phyloP scores from a whole-genome alignment of 2,113 vertebrate species.

The Felis catus region DNA sequence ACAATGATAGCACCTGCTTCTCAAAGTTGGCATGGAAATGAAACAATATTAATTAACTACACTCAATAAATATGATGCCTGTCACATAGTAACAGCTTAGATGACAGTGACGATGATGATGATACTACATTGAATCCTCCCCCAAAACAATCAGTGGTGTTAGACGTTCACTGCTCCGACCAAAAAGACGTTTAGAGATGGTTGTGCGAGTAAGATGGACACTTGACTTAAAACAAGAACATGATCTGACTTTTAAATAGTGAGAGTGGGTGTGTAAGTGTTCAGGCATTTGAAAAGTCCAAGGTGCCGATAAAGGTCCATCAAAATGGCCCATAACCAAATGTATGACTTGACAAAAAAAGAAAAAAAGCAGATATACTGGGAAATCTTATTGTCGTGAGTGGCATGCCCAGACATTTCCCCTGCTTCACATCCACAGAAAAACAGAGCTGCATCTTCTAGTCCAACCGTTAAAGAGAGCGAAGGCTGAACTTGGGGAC shows the following conservation, averaged over 20 bases:
- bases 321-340: neutral
- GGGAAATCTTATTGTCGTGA: neutral
- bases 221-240: neutral
- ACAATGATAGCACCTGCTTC: neutral
- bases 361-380: neutral
- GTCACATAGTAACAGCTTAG: neutral
- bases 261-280: neutral
- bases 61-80: neutral
- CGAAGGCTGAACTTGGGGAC: neutral
- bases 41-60: neutral
- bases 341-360: neutral
- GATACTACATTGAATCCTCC: neutral
- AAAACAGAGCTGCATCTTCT: neutral
- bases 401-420: neutral
- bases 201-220: neutral
- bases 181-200: neutral
- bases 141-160: neutral
- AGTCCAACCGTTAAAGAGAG: fast-evolving
- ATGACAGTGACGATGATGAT: neutral
- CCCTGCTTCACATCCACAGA: neutral
- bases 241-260: neutral
- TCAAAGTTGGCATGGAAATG: neutral
- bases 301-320: neutral
- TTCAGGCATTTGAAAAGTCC: conserved; percentile 16
- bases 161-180: neutral